Evolutionary conservation across 37 sponge, comb jelly and placozoan species (phyloP), one percentile per base, ranked within the genome.

Genomic region (Amphimedon queenslandica): DNA sequence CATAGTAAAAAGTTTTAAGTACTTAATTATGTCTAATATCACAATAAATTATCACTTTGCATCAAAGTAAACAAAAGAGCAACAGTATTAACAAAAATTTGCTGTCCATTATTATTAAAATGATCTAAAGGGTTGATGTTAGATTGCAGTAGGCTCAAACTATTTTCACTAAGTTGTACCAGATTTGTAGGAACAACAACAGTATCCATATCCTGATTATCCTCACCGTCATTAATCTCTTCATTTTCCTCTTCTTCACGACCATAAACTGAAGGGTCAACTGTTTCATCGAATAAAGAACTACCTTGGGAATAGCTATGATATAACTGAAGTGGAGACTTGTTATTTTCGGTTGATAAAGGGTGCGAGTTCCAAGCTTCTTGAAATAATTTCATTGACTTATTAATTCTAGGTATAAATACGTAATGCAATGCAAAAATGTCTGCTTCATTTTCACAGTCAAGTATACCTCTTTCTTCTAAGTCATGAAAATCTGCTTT

Each of bases 341-440:
- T 13, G 11, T 60, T 60, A 60, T 60, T 60, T 60, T 60, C 63
- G 8, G 63, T 60, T 31, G 63, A 60, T 32, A 60, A 4, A 31
- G 63, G 30, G 11, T 60, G 63, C 32, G 6, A 31, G 30, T 60
- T 60, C 63, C 63, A 60, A 13, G 63, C 63, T 60, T 4, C 63
- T 32, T 60, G 4, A 60, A 60, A 60, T 60, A 32, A 29, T 31
- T 32, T 60, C 27, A 60, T 29, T 60, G 63, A 60, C 11, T 60
- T 32, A 60, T 60, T 60, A 32, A 60, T 60, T n/a, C n/a, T n/a
- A n/a, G n/a, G n/a, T n/a, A n/a, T n/a, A n/a, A n/a, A n/a, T n/a
- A n/a, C n/a, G n/a, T n/a, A n/a, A n/a, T n/a, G n/a, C n/a, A n/a
- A n/a, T n/a, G n/a, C n/a, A n/a, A n/a, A n/a, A n/a, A n/a, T n/a